Evolutionary conservation across 1,140 invertebrate genomes (phyloP), one percentile per base, ranked within the genome.

Genomic region (Hyles euphorbiae): DNA sequence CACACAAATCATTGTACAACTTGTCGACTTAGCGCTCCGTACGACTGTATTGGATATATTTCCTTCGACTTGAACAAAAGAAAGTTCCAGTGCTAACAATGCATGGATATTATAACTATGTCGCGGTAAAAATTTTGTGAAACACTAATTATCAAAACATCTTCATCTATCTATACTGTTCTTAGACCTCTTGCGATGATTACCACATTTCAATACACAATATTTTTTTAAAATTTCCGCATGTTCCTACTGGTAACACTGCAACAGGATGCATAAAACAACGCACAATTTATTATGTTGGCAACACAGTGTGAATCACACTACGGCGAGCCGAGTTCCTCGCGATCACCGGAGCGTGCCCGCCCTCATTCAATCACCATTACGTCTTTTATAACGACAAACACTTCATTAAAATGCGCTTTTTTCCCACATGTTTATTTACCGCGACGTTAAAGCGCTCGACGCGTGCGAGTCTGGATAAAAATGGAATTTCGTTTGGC

Each of bases 321-420:
- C 11, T 9, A 34, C 54, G 61, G 47, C 44, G 9, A 56, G 48
- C 53, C 48, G 56, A 64, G 57, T 60, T 68, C 61, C 59, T 40
- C 48, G 49, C 22, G 63, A 65, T 55, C 59, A 63, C 46, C 63
- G 60, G 54, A 67, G 61, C 69, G 58, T 58, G 55, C 34, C 44
- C 61, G 78, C 57, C 75, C 75, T 60, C 71, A 71, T 78, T 81
- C 74, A 64, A 73, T 74, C 74, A 70, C 64, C 48, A 74, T 76
- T 71, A 74, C 65, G 55, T 64, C 63, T 72, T 65, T 70, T 70
- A 58, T 65, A 68, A 70, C 59, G 57, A 72, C 62, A 67, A 45
- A 57, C 46, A 69, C 61, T 65, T 70, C 68, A 50, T 73, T 71
- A 64, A 68, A 68, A 49, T 53, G 53, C 59, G 56, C 68, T 65